Percentiles rank a stretch among this genome's conserved stretches.
Conservation (phyloP, 2,888 invertebrate species). For the Kryphioiulus occultus region DNA sequence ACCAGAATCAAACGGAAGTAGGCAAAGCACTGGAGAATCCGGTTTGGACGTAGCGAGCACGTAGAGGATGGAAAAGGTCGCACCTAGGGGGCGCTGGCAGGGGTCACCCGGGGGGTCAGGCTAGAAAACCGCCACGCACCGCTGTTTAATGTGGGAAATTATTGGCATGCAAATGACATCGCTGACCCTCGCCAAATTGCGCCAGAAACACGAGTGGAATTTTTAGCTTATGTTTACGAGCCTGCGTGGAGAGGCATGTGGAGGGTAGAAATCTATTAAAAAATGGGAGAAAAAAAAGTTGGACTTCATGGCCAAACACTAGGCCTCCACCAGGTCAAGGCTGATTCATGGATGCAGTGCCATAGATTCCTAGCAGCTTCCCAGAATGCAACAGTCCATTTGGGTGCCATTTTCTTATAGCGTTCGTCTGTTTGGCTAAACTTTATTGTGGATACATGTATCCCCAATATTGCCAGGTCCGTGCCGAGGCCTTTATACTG, state of each 20-base stretch:
- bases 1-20: too few species aligned
- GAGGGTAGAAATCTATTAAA: background rate
- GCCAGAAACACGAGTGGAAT: background rate
- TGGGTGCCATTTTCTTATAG: background rate
- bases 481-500: too few species aligned
- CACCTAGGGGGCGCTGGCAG: background rate
- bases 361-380: background rate
- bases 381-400: background rate
- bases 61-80: too few species aligned
- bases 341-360: background rate
- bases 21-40: too few species aligned
- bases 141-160: background rate
- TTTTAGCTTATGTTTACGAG: background rate
- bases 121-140: background rate
- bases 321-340: background rate
- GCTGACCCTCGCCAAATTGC: background rate
- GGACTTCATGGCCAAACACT: background rate
- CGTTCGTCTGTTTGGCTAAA: background rate
- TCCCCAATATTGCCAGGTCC: too few species aligned
- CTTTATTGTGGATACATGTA: too few species aligned
- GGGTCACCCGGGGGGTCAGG: background rate
- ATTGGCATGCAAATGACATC: background rate
- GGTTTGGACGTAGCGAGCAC: too few species aligned
- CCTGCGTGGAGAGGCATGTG: background rate
- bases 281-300: background rate